Conservation (phyloP, 1,140 invertebrate genomes). For the Epicauta chinensis region DNA sequence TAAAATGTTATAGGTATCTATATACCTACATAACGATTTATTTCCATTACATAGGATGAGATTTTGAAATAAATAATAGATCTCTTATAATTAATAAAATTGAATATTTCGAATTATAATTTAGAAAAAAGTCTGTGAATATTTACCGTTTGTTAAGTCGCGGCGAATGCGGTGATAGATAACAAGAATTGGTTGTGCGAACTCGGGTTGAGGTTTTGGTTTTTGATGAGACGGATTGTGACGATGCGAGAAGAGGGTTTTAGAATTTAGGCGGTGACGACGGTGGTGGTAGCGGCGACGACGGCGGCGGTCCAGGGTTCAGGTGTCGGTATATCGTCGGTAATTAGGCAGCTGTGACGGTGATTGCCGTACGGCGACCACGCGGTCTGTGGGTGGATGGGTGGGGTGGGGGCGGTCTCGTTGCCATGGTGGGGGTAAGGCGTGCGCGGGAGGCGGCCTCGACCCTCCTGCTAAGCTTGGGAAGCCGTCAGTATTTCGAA, state of each 20-base stretch:
- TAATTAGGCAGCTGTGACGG: constrained; percentile 32
- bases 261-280: constrained; percentile 2
- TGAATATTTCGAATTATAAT: too few relatives aligned
- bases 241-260: neutral
- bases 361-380: constrained; percentile 31
- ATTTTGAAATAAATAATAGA: too few relatives aligned
- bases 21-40: too few relatives aligned
- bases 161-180: too few relatives aligned
- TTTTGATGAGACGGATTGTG: too few relatives aligned
- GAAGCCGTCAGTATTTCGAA: constrained; percentile 23
- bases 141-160: too few relatives aligned
- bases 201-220: too few relatives aligned
- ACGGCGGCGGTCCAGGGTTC: constrained; percentile 9
- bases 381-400: constrained; percentile 38
- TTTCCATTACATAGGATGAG: too few relatives aligned
- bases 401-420: constrained; percentile 35
- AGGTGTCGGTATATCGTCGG: constrained; percentile 28
- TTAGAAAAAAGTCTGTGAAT: too few relatives aligned
- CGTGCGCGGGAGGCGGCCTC: constrained; percentile 39
- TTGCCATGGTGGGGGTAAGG: constrained; percentile 35
- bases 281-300: neutral
- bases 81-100: too few relatives aligned
- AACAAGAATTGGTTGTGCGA: too few relatives aligned
- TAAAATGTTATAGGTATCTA: too few relatives aligned
- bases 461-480: constrained; percentile 29